These are phyloP conservation scores for Hypena proboscidalis DNA, from an alignment of 2,888 invertebrate genomes.

Conservation along the genomic window DNA sequence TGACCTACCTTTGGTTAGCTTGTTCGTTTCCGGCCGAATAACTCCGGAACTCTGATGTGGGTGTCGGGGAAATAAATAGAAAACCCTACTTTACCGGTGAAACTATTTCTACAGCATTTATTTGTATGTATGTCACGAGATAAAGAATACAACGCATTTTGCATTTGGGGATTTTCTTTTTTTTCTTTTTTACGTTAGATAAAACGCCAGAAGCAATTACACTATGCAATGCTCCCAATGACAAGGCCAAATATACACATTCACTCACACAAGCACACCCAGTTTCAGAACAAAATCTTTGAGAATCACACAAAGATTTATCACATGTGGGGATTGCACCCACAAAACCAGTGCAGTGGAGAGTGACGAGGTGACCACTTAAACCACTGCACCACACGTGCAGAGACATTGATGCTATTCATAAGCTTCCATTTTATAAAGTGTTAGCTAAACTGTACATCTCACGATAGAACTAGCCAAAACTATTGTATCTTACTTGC, in stretches of 20 bases:
- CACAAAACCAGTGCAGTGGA: too few species aligned
- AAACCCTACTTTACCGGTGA: neutral
- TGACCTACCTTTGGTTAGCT: slow-evolving; percentile 16
- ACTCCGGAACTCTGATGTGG: slow-evolving; percentile 17
- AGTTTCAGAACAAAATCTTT: too few species aligned
- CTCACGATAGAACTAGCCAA: too few species aligned
- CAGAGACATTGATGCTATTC: too few species aligned
- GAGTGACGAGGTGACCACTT: too few species aligned
- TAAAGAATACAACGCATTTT: neutral
- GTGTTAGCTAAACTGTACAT: too few species aligned
- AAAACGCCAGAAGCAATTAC: neutral
- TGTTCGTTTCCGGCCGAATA: slow-evolving; percentile 21
- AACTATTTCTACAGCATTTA: neutral
- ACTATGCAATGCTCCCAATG: neutral
- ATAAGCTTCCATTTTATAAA: too few species aligned
- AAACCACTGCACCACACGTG: too few species aligned
- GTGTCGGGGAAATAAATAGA: slow-evolving; percentile 15
- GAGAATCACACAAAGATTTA: too few species aligned
- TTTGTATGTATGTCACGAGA: neutral
- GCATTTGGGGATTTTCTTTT: neutral
- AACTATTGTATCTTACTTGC: too few species aligned
- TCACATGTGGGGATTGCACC: too few species aligned
- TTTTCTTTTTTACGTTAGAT: neutral
- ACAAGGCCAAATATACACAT: neutral
- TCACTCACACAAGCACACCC: too few species aligned